Conservation (phyloP, 2,888 invertebrate species). For the Drepanosiphum platanoidis region DNA sequence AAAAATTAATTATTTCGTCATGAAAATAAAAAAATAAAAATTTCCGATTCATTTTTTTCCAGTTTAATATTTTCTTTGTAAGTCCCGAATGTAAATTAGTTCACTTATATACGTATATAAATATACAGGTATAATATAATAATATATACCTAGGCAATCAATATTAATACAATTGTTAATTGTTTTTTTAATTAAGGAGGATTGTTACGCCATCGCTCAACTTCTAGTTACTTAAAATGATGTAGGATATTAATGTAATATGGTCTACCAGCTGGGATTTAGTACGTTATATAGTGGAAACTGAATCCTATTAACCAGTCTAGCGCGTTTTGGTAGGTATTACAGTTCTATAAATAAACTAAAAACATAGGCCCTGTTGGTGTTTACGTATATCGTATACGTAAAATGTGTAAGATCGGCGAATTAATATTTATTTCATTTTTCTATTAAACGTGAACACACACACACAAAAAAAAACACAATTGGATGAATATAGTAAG, state of each 20-base stretch:
- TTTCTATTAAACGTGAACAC: neutral
- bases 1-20: neutral
- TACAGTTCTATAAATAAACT: neutral
- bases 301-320: constrained; percentile 16
- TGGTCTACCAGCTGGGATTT: neutral
- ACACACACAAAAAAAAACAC: too few species aligned
- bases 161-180: neutral
- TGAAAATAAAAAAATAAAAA: neutral
- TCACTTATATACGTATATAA: neutral
- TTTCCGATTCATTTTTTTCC: neutral
- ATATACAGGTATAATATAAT: too few species aligned
- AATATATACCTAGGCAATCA: too few species aligned
- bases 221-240: neutral
- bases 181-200: neutral
- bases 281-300: neutral
- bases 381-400: neutral
- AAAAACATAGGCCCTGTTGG: neutral
- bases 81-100: neutral
- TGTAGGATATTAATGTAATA: neutral
- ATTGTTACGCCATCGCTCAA: neutral
- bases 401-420: too few species aligned
- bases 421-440: neutral
- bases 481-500: too few species aligned
- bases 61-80: neutral
- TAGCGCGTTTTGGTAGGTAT: neutral